phyloP scores from a whole-genome alignment of 2,888 invertebrate genomes.

The Microplitis manilae region DNA sequence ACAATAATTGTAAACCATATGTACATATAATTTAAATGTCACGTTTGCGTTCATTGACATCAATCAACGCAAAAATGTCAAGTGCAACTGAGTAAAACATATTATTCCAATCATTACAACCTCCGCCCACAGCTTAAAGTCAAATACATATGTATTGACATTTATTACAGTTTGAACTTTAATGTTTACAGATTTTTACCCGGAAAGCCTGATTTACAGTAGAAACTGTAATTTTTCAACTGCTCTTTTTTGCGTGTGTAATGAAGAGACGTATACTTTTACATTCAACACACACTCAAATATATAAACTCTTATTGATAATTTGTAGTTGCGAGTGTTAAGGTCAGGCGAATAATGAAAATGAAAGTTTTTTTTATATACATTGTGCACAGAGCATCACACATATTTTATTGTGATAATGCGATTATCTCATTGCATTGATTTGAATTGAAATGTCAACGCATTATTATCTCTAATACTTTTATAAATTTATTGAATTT shows the following conservation, averaged over 20 bases:
- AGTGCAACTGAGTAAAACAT: conserved; percentile 38
- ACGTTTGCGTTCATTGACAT: conserved; percentile 55
- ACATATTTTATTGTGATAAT: not conserved
- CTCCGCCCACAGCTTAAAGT: not conserved
- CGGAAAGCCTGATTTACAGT: no score
- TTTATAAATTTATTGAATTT: not conserved
- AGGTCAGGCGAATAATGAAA: not conserved
- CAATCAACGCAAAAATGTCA: conserved; percentile 58
- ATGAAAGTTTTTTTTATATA: not conserved
- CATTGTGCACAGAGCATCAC: not conserved
- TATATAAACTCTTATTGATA: not conserved
- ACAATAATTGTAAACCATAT: not conserved
- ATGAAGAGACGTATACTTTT: not conserved
- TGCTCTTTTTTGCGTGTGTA: no score
- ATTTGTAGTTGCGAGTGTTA: not conserved
- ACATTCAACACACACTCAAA: not conserved
- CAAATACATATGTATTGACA: not conserved
- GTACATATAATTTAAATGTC: conserved; percentile 3
- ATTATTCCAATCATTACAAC: conserved; percentile 49
- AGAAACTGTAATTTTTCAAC: no score
- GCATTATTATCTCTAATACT: not conserved
- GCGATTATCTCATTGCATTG: not conserved
- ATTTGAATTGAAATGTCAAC: not conserved
- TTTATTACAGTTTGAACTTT: no score
- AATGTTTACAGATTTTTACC: no score